Base-by-base conservation (phyloP, 2,797 vertebrate species). In the Pipistrellus pygmaeus region DNA sequence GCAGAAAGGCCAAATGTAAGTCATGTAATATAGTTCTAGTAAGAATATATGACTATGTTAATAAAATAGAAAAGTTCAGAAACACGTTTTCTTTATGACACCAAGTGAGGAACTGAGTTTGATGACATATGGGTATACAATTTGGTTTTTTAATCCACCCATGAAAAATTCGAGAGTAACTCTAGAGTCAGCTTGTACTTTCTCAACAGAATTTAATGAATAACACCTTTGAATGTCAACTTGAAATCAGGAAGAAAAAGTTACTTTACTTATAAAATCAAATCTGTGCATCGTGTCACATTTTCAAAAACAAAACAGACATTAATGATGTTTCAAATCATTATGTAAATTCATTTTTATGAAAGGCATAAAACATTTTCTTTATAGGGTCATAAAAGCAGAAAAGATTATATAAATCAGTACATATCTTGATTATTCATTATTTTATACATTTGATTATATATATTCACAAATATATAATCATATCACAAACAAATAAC, bases 261-360 rank as follows among this genome's bases (percentile, higher is more conserved):
- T 81, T 4, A 83, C 35, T 80, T 89, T 93, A 68, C 32, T 77
- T 85, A 15, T 30, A 81, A 95, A 76, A 86, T 93, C 51, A 91
- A 96, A 93, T 95, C 35, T 25, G 1, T 85, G 38, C 32, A 57
- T 94, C 18, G 15, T 64, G 12, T 41, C 27, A 88, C 14, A 91
- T 85, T 89, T 94, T 91, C 23, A 91, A 92, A 92, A 76, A 55
- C 9, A 81, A 85, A 94, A 83, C 86, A 46, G 46, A 41, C 20
- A 78, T 18, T 41, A 95, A 83, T 35, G 53, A 62, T 32, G 1
- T 46, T 89, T 83, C 44, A 77, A 88, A n/a, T 81, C 51, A 93
- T 82, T 90, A 88, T 38, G 25, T 93, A 86, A 87, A 76, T 2
- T 57, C 10, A 77, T 57, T 64, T 90, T 85, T 80, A 78, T 89